These are phyloP conservation scores for Philereme vetulata DNA, from an alignment of 2,888 invertebrate genomes.

Conservation along the genomic window DNA sequence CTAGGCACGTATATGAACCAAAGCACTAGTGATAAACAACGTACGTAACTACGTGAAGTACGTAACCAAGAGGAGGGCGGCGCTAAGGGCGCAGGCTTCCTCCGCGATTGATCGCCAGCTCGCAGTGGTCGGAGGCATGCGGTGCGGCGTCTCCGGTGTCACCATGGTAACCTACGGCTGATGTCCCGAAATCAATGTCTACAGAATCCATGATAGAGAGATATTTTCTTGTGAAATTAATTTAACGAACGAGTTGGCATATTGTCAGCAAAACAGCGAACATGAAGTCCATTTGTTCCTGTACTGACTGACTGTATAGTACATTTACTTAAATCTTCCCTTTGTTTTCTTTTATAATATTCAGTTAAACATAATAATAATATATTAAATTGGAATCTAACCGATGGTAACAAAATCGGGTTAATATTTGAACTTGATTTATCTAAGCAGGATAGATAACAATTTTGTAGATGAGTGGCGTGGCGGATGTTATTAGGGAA, in stretches of 20 bases:
- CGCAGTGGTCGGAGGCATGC: conserved; percentile 39
- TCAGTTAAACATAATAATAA: too few species aligned
- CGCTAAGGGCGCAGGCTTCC: conserved; percentile 52
- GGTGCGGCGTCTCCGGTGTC: conserved; percentile 63
- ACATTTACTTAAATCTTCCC: too few species aligned
- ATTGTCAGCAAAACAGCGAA: conserved; percentile 27
- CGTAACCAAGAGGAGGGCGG: conserved; percentile 34
- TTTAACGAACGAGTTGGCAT: conserved; percentile 27
- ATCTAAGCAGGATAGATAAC: too few species aligned
- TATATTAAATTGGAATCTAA: too few species aligned
- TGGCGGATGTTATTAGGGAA: too few species aligned
- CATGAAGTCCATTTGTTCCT: conserved; percentile 31
- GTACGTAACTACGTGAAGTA: conserved; percentile 27
- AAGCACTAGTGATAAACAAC: conserved; percentile 18
- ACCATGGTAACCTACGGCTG: conserved; percentile 74
- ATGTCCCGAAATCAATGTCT: conserved; percentile 48
- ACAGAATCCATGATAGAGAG: conserved; percentile 20
- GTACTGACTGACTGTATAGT: too few species aligned
- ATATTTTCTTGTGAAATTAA: conserved; percentile 24
- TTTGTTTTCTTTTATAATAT: too few species aligned
- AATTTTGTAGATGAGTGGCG: too few species aligned
- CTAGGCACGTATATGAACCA: conserved; percentile 13
- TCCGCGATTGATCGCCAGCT: conserved; percentile 70
- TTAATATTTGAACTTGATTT: too few species aligned
- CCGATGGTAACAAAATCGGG: too few species aligned